These are phyloP conservation scores for Pseudochirops corinnae DNA, from an alignment of 2,797 vertebrate genomes.

Conservation along the genomic window DNA sequence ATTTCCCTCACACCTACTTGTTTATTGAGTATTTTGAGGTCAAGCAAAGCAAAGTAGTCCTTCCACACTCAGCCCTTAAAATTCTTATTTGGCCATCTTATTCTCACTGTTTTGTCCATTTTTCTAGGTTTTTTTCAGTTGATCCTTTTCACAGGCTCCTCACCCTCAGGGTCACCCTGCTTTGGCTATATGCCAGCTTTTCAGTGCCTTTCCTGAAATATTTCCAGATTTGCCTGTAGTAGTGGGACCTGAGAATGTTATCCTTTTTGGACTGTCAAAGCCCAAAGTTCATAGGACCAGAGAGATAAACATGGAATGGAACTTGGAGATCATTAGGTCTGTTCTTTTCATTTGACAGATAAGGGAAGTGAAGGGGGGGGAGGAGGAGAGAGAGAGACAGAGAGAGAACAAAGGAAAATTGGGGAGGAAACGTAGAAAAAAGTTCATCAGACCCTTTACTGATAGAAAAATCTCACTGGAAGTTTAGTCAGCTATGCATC, in stretches of 20 bases:
- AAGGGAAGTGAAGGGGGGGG: neutral
- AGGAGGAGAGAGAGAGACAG: too few relatives aligned
- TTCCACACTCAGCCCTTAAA: neutral
- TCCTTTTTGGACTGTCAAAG: neutral
- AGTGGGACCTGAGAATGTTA: neutral
- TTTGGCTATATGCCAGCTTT: neutral
- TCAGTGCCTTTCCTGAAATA: neutral
- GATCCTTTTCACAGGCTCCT: neutral
- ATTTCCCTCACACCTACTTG: neutral
- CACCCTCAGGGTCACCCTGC: neutral
- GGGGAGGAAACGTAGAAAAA: neutral
- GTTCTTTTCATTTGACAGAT: neutral
- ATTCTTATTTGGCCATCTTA: neutral
- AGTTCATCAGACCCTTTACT: neutral
- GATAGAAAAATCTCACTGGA: neutral
- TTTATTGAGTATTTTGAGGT: neutral
- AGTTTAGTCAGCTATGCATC: neutral
- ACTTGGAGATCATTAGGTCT: neutral
- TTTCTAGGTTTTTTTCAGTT: neutral
- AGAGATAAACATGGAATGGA: neutral
- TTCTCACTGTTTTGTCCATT: neutral
- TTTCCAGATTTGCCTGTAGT: neutral
- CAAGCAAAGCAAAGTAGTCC: neutral
- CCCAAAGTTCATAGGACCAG: neutral
- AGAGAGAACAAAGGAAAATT: neutral